These are phyloP conservation scores for Neocrepidodera transversa DNA, from an alignment of 2,888 invertebrate species.

Conservation along the genomic window DNA sequence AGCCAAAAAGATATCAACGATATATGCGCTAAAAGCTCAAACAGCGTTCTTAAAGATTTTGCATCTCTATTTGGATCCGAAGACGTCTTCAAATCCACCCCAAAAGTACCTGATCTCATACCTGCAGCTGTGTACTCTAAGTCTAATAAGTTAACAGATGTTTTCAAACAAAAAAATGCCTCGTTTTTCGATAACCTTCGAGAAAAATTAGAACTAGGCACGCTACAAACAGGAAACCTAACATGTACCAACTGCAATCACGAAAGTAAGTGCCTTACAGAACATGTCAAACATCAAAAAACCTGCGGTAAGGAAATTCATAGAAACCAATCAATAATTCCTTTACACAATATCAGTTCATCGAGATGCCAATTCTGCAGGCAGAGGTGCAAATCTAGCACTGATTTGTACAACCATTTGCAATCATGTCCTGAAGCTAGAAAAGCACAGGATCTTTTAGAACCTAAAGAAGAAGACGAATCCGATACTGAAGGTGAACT, in stretches of 20 bases:
- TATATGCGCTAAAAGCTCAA: conserved; percentile 60
- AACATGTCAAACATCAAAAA: conserved; percentile 81
- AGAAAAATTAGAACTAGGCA: conserved; percentile 72
- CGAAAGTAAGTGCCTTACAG: conserved; percentile 81
- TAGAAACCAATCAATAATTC: conserved; percentile 46
- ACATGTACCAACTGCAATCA: conserved; percentile 76
- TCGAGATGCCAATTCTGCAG: conserved; percentile 87
- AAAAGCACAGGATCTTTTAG: conserved; percentile 51
- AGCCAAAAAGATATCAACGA: conserved; percentile 62
- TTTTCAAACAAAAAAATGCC: conserved; percentile 71
- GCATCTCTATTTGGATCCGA: conserved; percentile 61
- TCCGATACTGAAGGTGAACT: conserved; percentile 47
- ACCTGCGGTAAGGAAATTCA: conserved; percentile 63
- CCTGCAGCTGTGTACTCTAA: conserved; percentile 48
- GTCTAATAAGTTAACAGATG: conserved; percentile 36
- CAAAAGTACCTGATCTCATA: conserved; percentile 54
- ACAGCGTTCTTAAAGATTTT: conserved; percentile 65
- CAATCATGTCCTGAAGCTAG: conserved; percentile 72
- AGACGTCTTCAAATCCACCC: conserved; percentile 53
- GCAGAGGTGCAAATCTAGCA: conserved; percentile 84
- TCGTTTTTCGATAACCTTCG: conserved; percentile 85
- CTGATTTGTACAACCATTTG: conserved; percentile 78
- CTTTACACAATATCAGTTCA: conserved; percentile 67
- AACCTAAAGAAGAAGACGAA: conserved; percentile 49
- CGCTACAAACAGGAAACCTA: conserved; percentile 68